A percentile compares a stretch with the other conserved stretches of the same genome.
Evolutionary conservation across 2,797 vertebrate species (phyloP).

Genomic region (Silurus aristotelis): DNA sequence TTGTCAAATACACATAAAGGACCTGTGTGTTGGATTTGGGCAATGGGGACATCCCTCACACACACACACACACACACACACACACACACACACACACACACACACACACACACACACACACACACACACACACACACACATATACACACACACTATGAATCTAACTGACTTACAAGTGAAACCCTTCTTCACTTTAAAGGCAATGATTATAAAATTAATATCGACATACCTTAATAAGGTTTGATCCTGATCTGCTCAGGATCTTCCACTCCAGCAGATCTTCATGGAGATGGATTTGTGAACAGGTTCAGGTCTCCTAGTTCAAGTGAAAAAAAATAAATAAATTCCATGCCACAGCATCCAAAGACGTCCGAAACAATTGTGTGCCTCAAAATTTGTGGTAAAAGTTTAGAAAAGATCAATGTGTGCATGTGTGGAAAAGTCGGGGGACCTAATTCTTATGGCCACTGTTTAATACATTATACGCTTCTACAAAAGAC

Average conservation of each 20-base stretch:
- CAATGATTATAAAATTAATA: neutral
- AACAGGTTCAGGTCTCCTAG: no score
- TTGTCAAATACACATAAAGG: neutral
- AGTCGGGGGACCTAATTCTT: no score
- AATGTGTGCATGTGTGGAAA: no score
- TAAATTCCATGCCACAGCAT: no score
- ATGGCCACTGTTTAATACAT: no score
- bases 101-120: neutral
- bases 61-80: neutral
- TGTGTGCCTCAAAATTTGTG: no score
- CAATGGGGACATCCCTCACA: neutral
- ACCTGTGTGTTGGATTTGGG: neutral
- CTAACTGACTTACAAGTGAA: neutral
- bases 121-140: neutral
- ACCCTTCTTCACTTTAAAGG: neutral
- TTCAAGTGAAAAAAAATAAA: no score
- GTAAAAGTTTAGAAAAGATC: no score
- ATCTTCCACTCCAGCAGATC: no score
- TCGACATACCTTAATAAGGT: neutral
- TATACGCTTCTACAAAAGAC: no score
- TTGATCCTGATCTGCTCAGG: neutral
- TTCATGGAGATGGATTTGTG: no score
- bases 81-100: constrained; percentile 2
- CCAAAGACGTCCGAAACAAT: no score
- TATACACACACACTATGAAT: neutral